Evolutionary conservation across 1,140 invertebrate species (phyloP).

Genomic region (Penaeus chinensis): DNA sequence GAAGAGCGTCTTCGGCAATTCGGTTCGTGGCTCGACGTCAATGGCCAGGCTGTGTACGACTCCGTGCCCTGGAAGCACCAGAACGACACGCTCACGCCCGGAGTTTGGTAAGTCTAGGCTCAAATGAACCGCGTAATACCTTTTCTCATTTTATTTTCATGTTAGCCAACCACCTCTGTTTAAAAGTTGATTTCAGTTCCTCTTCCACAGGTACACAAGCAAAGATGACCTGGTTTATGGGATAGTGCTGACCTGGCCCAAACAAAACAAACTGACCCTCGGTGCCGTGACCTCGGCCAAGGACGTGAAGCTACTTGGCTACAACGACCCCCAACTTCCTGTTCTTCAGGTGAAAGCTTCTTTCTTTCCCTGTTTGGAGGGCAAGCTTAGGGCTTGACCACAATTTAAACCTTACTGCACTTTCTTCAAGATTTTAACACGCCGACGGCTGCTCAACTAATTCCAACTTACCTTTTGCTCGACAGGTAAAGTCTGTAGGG

Average conservation of each 20-base stretch:
- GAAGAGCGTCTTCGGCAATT: slow-evolving; percentile 82
- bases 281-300: slow-evolving; percentile 65
- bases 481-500: slow-evolving; percentile 24
- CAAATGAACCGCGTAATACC: neutral
- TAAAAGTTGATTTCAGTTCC: neutral
- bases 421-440: neutral
- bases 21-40: slow-evolving; percentile 70
- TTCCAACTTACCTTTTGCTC: neutral
- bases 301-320: slow-evolving; percentile 47
- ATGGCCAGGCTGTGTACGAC: slow-evolving; percentile 90
- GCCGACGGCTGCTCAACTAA: neutral
- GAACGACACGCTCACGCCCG: slow-evolving; percentile 65
- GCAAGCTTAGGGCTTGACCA: neutral
- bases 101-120: neutral
- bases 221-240: slow-evolving; percentile 72
- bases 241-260: slow-evolving; percentile 77
- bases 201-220: slow-evolving; percentile 74
- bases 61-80: slow-evolving; percentile 75
- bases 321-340: neutral
- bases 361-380: neutral
- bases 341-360: neutral
- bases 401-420: too few relatives aligned
- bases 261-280: slow-evolving; percentile 71
- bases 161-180: neutral
- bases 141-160: neutral